A percentile compares a stretch with the other conserved stretches of the same genome.
Evolutionary conservation across 2,113 vertebrate genomes (phyloP).

Genomic region (Dendropsophus ebraccatus): DNA sequence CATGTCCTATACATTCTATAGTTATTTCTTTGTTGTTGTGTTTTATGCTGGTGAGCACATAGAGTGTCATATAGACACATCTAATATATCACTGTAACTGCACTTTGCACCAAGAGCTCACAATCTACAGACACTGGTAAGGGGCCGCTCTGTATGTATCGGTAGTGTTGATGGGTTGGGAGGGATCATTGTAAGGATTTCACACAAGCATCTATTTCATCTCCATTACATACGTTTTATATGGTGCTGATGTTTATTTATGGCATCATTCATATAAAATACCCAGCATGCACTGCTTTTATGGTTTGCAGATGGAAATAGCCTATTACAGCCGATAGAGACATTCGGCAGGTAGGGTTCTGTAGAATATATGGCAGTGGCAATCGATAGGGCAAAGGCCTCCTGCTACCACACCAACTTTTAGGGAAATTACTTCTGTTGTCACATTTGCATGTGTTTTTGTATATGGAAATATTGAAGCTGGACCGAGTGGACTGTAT

Average conservation of each 20-base stretch:
- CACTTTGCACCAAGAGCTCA: conserved; percentile 17
- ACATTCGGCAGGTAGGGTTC: no score
- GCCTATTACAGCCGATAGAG: no score
- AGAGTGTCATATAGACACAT: neutral
- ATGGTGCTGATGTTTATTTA: no score
- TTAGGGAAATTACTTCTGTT: neutral
- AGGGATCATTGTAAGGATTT: no score
- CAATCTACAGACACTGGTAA: conserved; percentile 10
- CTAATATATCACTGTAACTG: neutral
- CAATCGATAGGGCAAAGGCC: neutral
- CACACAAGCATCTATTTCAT: no score
- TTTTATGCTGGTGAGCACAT: neutral
- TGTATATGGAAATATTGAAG: conserved; percentile 20
- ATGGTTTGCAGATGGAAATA: no score
- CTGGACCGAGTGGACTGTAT: neutral
- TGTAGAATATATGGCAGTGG: neutral
- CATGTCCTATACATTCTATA: neutral
- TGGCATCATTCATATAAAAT: no score
- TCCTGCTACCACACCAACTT: neutral
- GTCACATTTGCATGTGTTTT: neutral
- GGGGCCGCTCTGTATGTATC: neutral
- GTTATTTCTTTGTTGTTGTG: neutral
- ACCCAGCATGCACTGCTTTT: no score
- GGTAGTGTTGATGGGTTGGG: no score
- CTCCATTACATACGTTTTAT: no score